A percentile compares a stretch with the other conserved stretches of the same genome.
These are phyloP conservation scores for Drosophila dives DNA, from an alignment of 2,888 invertebrate species.

Conservation along the genomic window DNA sequence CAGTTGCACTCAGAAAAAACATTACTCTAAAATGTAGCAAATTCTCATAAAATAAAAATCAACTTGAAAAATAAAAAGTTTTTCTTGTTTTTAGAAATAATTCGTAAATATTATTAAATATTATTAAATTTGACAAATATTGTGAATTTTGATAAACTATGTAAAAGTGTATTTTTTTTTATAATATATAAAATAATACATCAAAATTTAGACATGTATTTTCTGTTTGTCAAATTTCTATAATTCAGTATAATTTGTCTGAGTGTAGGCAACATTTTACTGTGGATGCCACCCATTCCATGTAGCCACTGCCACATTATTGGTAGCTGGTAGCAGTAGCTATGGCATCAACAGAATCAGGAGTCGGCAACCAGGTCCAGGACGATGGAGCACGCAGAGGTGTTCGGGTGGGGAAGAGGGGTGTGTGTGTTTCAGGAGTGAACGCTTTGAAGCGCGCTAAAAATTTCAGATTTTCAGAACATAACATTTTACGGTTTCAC, in stretches of 20 bases:
- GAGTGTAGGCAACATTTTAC: constrained; percentile 30
- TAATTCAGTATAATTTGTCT: neutral
- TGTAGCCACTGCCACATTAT: constrained; percentile 35
- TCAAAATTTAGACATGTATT: too few species aligned
- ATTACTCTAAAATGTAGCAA: neutral
- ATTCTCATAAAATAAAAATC: neutral
- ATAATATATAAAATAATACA: too few species aligned
- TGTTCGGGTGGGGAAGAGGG: neutral
- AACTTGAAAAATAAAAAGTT: neutral
- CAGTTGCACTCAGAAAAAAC: neutral
- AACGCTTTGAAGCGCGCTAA: constrained; percentile 78
- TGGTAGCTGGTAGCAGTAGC: constrained; percentile 22
- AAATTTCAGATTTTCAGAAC: constrained; percentile 81
- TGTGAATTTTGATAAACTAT: too few species aligned
- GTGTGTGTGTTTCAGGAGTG: constrained; percentile 2
- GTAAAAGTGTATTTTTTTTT: too few species aligned
- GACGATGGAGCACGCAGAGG: constrained; percentile 10
- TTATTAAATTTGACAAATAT: too few species aligned
- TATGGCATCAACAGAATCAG: constrained; percentile 23
- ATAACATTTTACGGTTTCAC: constrained; percentile 82
- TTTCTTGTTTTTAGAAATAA: too few species aligned
- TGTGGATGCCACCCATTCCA: constrained; percentile 34
- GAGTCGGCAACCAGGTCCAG: constrained; percentile 29
- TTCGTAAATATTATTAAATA: too few species aligned
- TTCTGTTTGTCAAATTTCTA: neutral